Evolutionary conservation across 2,888 invertebrate genomes (phyloP).

Genomic region (Himalopsyche japonica): DNA sequence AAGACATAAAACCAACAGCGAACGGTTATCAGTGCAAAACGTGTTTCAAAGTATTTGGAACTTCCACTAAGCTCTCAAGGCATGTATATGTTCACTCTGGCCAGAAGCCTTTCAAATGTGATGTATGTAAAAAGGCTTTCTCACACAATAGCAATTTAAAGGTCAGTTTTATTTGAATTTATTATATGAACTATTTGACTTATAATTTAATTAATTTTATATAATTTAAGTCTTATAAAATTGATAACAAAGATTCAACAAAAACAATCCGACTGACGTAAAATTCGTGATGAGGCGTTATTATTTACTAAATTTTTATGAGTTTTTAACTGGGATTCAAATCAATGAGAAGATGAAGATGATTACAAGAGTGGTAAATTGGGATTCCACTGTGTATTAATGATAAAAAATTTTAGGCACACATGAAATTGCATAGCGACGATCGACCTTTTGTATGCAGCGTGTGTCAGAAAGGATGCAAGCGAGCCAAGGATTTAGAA

Average conservation of each 20-base stretch:
- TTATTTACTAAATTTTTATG: too few relatives aligned
- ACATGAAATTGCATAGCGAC: conserved; percentile 39
- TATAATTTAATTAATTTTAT: too few relatives aligned
- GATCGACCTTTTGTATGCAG: conserved; percentile 39
- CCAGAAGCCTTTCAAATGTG: conserved; percentile 41
- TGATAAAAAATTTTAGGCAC: conserved; percentile 16
- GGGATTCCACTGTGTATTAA: neutral
- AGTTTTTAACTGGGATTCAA: too few relatives aligned
- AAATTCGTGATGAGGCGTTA: too few relatives aligned
- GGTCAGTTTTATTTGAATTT: conserved; percentile 18
- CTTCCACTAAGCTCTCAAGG: conserved; percentile 37
- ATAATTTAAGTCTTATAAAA: too few relatives aligned
- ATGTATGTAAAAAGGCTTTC: conserved; percentile 38
- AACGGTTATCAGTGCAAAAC: conserved; percentile 33
- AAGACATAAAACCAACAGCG: conserved; percentile 25
- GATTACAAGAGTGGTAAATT: too few relatives aligned
- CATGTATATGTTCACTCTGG: conserved; percentile 40
- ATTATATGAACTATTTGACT: too few relatives aligned
- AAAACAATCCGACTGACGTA: too few relatives aligned
- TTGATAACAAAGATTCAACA: too few relatives aligned
- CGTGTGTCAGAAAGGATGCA: conserved; percentile 39
- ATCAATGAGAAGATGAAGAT: too few relatives aligned
- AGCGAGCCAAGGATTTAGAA: conserved; percentile 39
- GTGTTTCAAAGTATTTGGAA: conserved; percentile 39
- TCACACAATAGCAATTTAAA: conserved; percentile 39